A percentile compares a stretch with the other conserved stretches of the same genome.
Conservation (phyloP, 2,888 invertebrate species). For the Elegia similella region DNA sequence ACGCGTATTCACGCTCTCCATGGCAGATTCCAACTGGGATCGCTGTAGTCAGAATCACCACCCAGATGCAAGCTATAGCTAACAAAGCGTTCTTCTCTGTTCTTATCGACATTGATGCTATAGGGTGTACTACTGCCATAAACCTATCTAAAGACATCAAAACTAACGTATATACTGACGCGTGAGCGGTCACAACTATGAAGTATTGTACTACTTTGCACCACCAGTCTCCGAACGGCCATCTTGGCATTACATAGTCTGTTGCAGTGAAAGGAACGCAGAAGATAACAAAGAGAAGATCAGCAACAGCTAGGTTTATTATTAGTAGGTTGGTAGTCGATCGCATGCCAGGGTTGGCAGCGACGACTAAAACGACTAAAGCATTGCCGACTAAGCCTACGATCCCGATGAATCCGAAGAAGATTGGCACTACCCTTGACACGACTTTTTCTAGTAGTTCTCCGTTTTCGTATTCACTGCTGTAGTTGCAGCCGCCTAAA, state of each 20-base stretch:
- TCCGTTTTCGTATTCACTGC: constrained; percentile 69
- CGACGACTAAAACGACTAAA: constrained; percentile 93
- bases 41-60: constrained; percentile 89
- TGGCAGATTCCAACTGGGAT: constrained; percentile 90
- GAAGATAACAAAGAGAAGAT: constrained; percentile 94
- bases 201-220: constrained; percentile 95
- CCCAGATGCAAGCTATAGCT: constrained; percentile 91
- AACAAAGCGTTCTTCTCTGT: constrained; percentile 91
- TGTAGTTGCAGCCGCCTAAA: constrained; percentile 62
- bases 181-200: constrained; percentile 95
- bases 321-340: constrained; percentile 96
- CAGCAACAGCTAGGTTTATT: constrained; percentile 94
- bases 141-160: constrained; percentile 96
- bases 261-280: constrained; percentile 97
- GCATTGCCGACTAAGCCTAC: constrained; percentile 95
- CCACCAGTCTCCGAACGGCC: constrained; percentile 95
- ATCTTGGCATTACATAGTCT: constrained; percentile 92
- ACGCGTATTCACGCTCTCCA: constrained; percentile 86
- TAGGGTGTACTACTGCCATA: constrained; percentile 96
- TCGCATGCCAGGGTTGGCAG: constrained; percentile 94
- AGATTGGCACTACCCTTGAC: constrained; percentile 87
- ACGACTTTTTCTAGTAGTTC: constrained; percentile 84
- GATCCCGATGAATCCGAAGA: constrained; percentile 92
- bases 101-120: constrained; percentile 91
- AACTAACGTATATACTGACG: constrained; percentile 95